These are phyloP conservation scores for Hiodon tergisus DNA, from an alignment of 2,113 vertebrate genomes.

Conservation along the genomic window DNA sequence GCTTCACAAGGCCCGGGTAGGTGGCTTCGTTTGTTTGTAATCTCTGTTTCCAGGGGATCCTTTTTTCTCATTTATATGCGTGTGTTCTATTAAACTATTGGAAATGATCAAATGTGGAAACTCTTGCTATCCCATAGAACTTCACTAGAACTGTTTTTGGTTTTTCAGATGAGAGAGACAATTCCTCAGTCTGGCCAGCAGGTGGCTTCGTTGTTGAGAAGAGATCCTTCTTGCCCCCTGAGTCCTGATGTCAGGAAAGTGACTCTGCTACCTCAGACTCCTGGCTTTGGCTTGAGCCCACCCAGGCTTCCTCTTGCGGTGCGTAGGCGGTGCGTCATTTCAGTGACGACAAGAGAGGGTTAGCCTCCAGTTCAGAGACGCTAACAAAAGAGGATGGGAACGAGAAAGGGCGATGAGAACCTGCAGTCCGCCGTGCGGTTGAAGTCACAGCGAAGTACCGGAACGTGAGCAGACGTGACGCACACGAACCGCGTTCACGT, in stretches of 20 bases:
- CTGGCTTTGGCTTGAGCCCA: constrained; percentile 53
- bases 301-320: constrained; percentile 33
- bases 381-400: constrained; percentile 5
- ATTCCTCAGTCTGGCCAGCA: constrained; percentile 48
- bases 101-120: too few species aligned
- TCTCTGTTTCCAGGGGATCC: neutral
- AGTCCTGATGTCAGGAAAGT: constrained; percentile 44
- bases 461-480: too few species aligned
- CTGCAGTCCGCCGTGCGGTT: too few species aligned
- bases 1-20: constrained; percentile 67
- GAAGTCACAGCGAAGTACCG: too few species aligned
- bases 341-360: neutral
- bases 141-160: neutral
- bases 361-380: neutral
- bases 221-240: constrained; percentile 47
- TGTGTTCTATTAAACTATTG: neutral
- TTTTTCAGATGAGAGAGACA: constrained; percentile 36
- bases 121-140: too few species aligned
- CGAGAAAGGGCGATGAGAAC: too few species aligned
- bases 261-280: constrained; percentile 30
- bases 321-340: constrained; percentile 14
- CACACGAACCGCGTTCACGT: too few species aligned
- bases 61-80: neutral
- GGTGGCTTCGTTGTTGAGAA: constrained; percentile 46
- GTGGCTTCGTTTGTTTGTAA: neutral